A percentile compares a stretch with the other conserved stretches of the same genome.
phyloP scores from a whole-genome alignment of 2,113 vertebrate genomes.

The Salvelinus sp. region DNA sequence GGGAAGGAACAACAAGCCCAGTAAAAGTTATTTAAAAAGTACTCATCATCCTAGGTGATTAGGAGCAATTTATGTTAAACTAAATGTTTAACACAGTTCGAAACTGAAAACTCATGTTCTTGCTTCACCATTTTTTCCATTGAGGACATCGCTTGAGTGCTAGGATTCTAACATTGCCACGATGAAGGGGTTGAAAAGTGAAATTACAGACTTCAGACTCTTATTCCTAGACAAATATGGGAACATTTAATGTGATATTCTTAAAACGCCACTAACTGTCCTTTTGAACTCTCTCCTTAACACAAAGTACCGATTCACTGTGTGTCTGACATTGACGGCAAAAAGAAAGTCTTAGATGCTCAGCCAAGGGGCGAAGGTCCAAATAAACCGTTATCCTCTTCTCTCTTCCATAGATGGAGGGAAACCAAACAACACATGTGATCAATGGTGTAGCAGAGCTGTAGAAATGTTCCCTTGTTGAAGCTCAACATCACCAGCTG shows the following conservation, averaged over 20 bases:
- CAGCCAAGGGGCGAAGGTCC: constrained; percentile 7
- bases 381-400: constrained; percentile 11
- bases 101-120: too few relatives aligned
- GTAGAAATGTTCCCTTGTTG: not conserved
- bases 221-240: constrained; percentile 17
- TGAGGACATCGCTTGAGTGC: too few relatives aligned
- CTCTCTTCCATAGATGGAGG: not conserved
- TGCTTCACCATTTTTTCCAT: too few relatives aligned
- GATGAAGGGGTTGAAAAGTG: not conserved
- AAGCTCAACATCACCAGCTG: constrained; percentile 11
- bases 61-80: too few relatives aligned
- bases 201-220: constrained; percentile 24
- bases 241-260: constrained; percentile 30
- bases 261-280: constrained; percentile 27
- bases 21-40: too few relatives aligned
- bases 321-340: constrained; percentile 18
- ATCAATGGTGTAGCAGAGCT: constrained; percentile 2
- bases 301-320: constrained; percentile 26
- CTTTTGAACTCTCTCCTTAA: constrained; percentile 15
- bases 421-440: not conserved
- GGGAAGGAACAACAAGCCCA: too few relatives aligned
- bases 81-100: too few relatives aligned
- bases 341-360: constrained; percentile 20
- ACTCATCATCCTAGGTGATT: too few relatives aligned
- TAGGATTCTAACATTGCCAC: too few relatives aligned